Evolutionary conservation across 2,888 invertebrate species (phyloP).

Genomic region (Strigamia transsilvanica): DNA sequence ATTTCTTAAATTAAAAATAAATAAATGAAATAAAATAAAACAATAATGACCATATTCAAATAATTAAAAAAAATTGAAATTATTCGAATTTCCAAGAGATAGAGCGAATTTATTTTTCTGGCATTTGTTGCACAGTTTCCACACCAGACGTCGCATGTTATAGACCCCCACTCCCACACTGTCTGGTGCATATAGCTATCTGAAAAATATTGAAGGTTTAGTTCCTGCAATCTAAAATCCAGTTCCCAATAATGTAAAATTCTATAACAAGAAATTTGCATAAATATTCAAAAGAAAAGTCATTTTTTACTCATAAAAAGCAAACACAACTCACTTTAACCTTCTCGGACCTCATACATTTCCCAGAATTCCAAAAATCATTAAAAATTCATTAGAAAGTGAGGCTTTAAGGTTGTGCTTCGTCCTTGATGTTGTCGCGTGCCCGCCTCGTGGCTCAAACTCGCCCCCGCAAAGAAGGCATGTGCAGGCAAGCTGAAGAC

Average conservation of each 20-base stretch:
- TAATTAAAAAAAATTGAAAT: no score
- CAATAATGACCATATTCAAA: no score
- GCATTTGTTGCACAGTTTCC: neutral
- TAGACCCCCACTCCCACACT: neutral
- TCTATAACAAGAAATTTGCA: no score
- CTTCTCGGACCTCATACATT: no score
- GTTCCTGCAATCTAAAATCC: no score
- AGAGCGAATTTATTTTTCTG: neutral
- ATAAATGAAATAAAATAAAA: neutral
- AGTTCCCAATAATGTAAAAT: no score
- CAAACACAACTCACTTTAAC: no score
- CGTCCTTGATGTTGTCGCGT: conserved; percentile 41
- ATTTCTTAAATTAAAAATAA: neutral
- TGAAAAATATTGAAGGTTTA: no score
- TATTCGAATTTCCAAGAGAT: neutral
- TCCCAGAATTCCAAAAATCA: neutral
- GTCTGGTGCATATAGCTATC: no score
- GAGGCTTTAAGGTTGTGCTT: neutral
- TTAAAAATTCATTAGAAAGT: conserved; percentile 22
- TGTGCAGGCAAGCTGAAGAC: conserved; percentile 48
- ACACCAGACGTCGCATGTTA: neutral
- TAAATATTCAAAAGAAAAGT: no score
- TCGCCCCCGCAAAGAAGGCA: conserved; percentile 44
- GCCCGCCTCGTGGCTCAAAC: conserved; percentile 46
- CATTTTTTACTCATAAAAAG: no score